Evolutionary conservation across 2,113 vertebrate genomes (phyloP), one percentile per base, ranked within the genome.

Genomic region (Thinocorus orbignyianus): DNA sequence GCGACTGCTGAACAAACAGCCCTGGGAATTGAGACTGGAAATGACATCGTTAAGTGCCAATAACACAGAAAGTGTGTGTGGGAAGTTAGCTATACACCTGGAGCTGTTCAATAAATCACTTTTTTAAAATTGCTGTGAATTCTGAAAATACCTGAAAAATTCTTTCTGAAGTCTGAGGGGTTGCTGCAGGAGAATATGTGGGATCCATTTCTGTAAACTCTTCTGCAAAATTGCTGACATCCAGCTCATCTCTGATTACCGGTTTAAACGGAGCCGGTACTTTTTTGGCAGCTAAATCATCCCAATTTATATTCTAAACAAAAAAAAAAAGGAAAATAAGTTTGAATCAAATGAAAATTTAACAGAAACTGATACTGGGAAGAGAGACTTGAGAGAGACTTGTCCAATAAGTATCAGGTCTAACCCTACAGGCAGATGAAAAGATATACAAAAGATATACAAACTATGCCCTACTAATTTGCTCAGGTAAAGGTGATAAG

Each of bases 141-240:
- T 71, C 18, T 88, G 55, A 65, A 70, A 66, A 94, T 98, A 99
- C 99, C 99, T 99, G 99, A 91, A 99, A 99, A 97, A 99, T 98
- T 93, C 98, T 98, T 97, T 99, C 99, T 10, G 99, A 99, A 97
- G 98, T 99, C 97, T 99, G 99, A 72, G 99, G 99, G 74, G 99
- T 98, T 28, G 99, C 99, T 19, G 99, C 99, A 2, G 99, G 99
- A 41, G 99, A 99, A 85, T 99, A 99, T 7, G 99, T 99, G 4
- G 99, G 99, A 93, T 99, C 99, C 99, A 99, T 99, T 94, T 99
- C 99, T 14, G 99, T 99, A 98, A 99, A 99, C 95, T 99, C 99
- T 11, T 99, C 99, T 4, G 99, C 99, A 96, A 99, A 99, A 97
- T 99, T 99, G 90, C 99, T 99, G 95, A 99, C 99, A 46, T 99